Evolutionary conservation across 2,113 vertebrate genomes (phyloP).

Genomic region (Xenopus borealis): DNA sequence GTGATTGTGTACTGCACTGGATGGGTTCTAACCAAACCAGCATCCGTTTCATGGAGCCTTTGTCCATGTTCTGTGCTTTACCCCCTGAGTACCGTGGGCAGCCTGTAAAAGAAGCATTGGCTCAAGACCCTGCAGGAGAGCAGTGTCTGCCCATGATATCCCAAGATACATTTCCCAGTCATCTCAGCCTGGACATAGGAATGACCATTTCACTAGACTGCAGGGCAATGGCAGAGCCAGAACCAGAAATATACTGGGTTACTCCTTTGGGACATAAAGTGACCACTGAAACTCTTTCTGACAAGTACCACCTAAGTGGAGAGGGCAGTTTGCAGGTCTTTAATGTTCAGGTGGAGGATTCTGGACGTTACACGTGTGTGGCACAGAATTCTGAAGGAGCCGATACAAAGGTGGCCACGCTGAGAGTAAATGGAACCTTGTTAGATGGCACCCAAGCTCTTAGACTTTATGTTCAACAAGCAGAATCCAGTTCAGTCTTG

Average conservation of each 20-base stretch:
- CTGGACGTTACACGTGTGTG: conserved; percentile 91
- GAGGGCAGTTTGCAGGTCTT: conserved; percentile 88
- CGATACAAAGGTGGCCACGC: conserved; percentile 83
- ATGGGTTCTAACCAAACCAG: conserved; percentile 88
- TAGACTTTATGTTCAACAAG: conserved; percentile 90
- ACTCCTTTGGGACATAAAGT: conserved; percentile 90
- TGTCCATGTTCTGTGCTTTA: conserved; percentile 91
- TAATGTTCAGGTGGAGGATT: conserved; percentile 83
- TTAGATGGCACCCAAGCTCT: conserved; percentile 86
- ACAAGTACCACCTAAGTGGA: conserved; percentile 81
- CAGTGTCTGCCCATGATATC: conserved; percentile 94
- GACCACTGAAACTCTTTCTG: conserved; percentile 77
- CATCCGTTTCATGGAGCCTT: conserved; percentile 94
- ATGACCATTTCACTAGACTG: conserved; percentile 84
- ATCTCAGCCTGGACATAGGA: conserved; percentile 81
- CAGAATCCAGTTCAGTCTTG: conserved; percentile 87
- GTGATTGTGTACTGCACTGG: conserved; percentile 95
- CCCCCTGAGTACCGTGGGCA: conserved; percentile 83
- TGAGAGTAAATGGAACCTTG: conserved; percentile 90
- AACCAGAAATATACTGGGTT: conserved; percentile 97
- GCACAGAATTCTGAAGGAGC: conserved; percentile 91
- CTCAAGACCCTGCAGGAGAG: conserved; percentile 71
- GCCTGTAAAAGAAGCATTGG: conserved; percentile 83
- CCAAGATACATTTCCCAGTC: conserved; percentile 83
- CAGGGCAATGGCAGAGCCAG: conserved; percentile 91